Evolutionary conservation across 2,797 vertebrate species (phyloP).

Genomic region (Lagorchestes hirsutus): DNA sequence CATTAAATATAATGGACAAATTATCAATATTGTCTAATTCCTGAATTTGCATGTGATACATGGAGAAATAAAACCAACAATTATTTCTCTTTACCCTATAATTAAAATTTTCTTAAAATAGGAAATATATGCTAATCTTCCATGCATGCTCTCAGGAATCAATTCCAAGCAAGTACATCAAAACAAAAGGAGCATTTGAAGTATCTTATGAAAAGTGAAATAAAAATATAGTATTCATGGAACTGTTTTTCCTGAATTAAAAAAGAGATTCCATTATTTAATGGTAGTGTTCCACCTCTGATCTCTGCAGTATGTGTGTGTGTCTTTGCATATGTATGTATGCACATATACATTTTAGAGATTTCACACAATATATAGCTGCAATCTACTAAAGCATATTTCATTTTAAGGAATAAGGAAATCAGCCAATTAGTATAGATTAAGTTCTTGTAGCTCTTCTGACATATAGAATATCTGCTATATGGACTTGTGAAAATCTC

Average conservation of each 20-base stretch:
- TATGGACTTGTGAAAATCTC: not conserved
- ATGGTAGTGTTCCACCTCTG: not conserved
- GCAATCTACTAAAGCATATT: not conserved
- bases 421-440: not conserved
- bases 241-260: not conserved
- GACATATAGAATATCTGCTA: not conserved
- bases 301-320: not conserved
- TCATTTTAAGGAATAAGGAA: not conserved
- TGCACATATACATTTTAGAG: not conserved
- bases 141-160: not conserved
- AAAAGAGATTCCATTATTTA: not conserved
- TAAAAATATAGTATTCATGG: conserved; percentile 2
- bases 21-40: not conserved
- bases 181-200: not conserved
- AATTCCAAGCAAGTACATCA: conserved; percentile 11
- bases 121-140: not conserved
- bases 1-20: conserved; percentile 28
- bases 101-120: conserved; percentile 49
- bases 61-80: not conserved
- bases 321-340: not conserved
- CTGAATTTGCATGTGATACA: not conserved
- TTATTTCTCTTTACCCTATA: not conserved
- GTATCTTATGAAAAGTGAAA: conserved; percentile 18
- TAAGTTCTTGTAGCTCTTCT: conserved; percentile 21
- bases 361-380: not conserved